Base-by-base conservation (phyloP, 2,888 invertebrate genomes). In the Arrhopalites spinosus region DNA sequence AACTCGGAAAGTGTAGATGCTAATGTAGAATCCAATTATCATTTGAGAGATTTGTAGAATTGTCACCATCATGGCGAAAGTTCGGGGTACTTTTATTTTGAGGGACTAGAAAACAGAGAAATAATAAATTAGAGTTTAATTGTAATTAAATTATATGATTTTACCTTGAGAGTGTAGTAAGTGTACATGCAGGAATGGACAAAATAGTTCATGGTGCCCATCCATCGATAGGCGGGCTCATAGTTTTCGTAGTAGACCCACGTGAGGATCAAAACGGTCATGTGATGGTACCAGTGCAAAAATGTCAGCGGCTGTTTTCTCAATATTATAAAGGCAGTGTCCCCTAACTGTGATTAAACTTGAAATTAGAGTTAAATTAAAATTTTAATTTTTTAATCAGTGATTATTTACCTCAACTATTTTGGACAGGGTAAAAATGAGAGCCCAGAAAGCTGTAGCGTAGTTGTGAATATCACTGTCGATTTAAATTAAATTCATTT, bases 1-100 rank as follows among this genome's bases (percentile, higher is more conserved):
- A 30, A 80, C 68, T 75, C 78, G 78, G 50, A 79, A 73, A 29
- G 80, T 80, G 79, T 80, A 82, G 23, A 82, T 69, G 70, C 79
- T 81, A 73, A 81, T 79, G 75, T 77, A 80, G 13, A 82, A 78
- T 43, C 81, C 82, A 53, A 82, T 77, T 20, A 81, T 76, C 82
- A 82, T 82, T 76, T 82, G 82, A 73, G 78, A 78, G 36, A 82
- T 75, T 75, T 82, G 82, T 67, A 81, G 73, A 53, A 77, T 75
- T 2, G 82, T 82, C 64, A 82, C 77, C 70, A 80, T 76, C 81
- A 82, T 81, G 20, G 82, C 80, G 73, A 78, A 80, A 63, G 78
- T 75, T 61, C 77, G 75, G 30, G 82, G 78, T 27, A 82, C 78
- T 68, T 77, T 78, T 20, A 82, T 74, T 64, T 71, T 77, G 68